These are phyloP conservation scores for Larimichthys polyactis DNA, from an alignment of 2,113 vertebrate genomes.

Conservation along the genomic window DNA sequence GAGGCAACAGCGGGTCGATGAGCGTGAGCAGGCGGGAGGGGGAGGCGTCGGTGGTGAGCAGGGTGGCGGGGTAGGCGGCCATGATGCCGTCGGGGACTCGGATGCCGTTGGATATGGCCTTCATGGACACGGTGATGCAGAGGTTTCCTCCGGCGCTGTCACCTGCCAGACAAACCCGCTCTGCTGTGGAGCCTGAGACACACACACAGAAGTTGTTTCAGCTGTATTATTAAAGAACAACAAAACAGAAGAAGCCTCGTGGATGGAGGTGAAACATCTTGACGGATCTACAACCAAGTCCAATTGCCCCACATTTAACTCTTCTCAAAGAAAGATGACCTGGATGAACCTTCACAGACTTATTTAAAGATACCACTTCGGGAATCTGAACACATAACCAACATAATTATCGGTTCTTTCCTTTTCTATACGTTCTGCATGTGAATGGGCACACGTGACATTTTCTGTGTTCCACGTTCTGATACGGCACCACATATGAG, in stretches of 20 bases:
- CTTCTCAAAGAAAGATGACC: too few species aligned
- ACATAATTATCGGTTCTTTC: not conserved
- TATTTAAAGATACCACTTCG: not conserved
- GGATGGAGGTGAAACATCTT: too few species aligned
- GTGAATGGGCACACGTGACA: not conserved
- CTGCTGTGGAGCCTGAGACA: conserved; percentile 87
- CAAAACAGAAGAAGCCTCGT: too few species aligned
- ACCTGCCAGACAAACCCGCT: conserved; percentile 90
- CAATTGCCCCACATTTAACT: too few species aligned
- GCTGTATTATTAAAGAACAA: not conserved
- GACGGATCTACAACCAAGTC: too few species aligned
- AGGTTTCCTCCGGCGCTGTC: conserved; percentile 94
- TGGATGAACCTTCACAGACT: too few species aligned
- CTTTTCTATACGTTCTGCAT: not conserved
- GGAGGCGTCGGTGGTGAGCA: conserved; percentile 87
- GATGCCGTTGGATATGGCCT: conserved; percentile 86
- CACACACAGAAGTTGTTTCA: not conserved
- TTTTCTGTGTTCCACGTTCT: not conserved
- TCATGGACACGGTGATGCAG: conserved; percentile 90
- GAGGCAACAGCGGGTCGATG: conserved; percentile 91
- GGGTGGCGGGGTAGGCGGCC: conserved; percentile 90
- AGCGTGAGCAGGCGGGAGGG: conserved; percentile 92
- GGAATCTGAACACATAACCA: not conserved
- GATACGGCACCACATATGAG: not conserved
- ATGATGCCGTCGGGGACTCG: conserved; percentile 90